phyloP scores from a whole-genome alignment of 2,888 invertebrate genomes.

The Hydriomena furcata region DNA sequence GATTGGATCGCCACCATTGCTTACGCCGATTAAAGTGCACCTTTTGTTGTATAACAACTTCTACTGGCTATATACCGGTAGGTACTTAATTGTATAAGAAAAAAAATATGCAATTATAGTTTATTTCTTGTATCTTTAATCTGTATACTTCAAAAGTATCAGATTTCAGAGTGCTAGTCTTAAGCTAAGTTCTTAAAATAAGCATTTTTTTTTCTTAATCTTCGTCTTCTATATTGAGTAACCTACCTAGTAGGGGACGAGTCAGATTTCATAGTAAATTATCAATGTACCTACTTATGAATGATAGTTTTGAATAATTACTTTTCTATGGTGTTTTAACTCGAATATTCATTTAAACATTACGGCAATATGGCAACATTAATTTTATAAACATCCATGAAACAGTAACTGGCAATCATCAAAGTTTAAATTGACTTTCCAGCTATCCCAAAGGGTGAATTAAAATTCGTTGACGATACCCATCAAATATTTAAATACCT shows the following conservation, averaged over 20 bases:
- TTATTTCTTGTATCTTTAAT: too few species aligned
- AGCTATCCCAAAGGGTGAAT: constrained; percentile 17
- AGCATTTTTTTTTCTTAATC: too few species aligned
- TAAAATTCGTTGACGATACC: constrained; percentile 15
- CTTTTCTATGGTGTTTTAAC: neutral
- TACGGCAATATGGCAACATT: constrained; percentile 3
- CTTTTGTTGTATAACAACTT: too few species aligned
- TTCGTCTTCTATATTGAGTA: too few species aligned
- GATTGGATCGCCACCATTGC: too few species aligned
- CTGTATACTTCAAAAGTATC: constrained; percentile 15
- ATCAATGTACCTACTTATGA: too few species aligned
- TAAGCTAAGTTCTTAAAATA: neutral
- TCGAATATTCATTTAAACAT: constrained; percentile 17
- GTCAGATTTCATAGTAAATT: neutral
- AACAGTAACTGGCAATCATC: constrained; percentile 24
- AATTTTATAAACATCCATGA: constrained; percentile 18
- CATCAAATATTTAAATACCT: constrained; percentile 20
- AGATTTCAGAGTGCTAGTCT: constrained; percentile 6
- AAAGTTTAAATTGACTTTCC: constrained; percentile 27
- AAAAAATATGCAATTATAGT: too few species aligned
- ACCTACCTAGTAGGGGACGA: too few species aligned
- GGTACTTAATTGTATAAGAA: too few species aligned
- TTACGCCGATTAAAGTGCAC: too few species aligned
- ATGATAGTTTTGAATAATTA: neutral
- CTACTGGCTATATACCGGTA: too few species aligned